Evolutionary conservation across 2,797 vertebrate genomes (phyloP).

Genomic region (Anguilla megastoma): DNA sequence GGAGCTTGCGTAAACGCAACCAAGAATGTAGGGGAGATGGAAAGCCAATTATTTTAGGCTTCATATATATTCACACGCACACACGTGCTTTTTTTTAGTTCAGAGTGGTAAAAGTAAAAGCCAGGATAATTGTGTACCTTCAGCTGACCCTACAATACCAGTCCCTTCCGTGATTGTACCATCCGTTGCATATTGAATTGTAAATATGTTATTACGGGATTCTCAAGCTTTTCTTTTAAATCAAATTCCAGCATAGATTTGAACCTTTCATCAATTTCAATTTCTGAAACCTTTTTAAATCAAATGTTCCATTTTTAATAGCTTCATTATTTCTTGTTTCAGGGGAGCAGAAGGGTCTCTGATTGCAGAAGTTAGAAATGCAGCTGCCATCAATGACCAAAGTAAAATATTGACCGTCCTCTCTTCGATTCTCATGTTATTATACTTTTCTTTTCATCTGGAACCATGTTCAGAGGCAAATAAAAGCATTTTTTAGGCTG

Average conservation of each 20-base stretch:
- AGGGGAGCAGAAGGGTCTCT: not conserved
- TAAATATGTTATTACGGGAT: not conserved
- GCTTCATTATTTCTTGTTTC: not conserved
- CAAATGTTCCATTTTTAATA: conserved; percentile 16
- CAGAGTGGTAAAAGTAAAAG: not conserved
- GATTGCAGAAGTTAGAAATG: not conserved
- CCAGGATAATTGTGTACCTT: not conserved
- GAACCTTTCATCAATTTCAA: conserved; percentile 21
- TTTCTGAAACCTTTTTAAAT: not conserved
- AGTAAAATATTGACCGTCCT: not conserved
- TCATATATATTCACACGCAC: not conserved
- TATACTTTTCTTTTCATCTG: not conserved
- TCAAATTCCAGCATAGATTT: not conserved
- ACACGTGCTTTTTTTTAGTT: not conserved
- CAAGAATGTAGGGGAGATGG: not conserved
- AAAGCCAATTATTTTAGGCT: not conserved
- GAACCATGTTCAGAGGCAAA: not conserved
- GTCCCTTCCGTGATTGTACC: not conserved
- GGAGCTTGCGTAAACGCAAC: not conserved
- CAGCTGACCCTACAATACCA: not conserved
- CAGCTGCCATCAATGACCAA: not conserved
- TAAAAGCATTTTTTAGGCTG: not conserved
- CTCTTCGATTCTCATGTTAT: not conserved
- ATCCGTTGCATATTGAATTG: not conserved
- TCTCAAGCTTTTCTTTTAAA: not conserved